phyloP scores from a whole-genome alignment of 2,113 vertebrate species.

The Poecilia latipinna region DNA sequence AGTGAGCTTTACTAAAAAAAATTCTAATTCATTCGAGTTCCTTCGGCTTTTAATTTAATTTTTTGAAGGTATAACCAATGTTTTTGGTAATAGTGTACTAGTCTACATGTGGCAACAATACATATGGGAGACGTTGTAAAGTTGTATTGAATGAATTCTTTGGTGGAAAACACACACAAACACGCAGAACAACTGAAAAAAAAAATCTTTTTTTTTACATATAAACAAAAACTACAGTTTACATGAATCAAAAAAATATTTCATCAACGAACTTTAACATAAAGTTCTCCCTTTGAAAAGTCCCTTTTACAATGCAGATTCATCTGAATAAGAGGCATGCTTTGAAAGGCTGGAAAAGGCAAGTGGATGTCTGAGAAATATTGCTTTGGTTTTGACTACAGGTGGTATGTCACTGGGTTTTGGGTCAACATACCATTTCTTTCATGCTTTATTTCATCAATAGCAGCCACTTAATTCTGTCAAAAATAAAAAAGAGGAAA shows the following conservation, averaged over 20 bases:
- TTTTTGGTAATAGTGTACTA: too few relatives aligned
- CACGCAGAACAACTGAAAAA: slow-evolving; percentile 25
- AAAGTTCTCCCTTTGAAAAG: background rate
- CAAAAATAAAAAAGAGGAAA: background rate
- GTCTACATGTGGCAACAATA: too few relatives aligned
- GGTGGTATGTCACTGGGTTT: background rate
- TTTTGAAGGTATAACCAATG: too few relatives aligned
- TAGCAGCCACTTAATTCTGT: slow-evolving; percentile 28
- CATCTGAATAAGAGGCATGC: slow-evolving; percentile 42
- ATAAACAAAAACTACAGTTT: slow-evolving; percentile 40
- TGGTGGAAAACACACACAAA: background rate
- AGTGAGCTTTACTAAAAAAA: too few relatives aligned
- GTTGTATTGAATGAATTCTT: background rate
- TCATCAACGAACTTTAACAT: background rate
- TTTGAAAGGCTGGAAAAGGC: slow-evolving; percentile 52
- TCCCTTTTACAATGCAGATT: slow-evolving; percentile 6
- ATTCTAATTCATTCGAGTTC: too few relatives aligned
- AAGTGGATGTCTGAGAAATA: slow-evolving; percentile 32
- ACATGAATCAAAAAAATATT: slow-evolving; percentile 53
- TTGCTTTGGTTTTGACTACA: slow-evolving; percentile 68
- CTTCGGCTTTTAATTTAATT: too few relatives aligned
- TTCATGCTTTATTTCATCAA: background rate
- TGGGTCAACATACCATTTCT: slow-evolving; percentile 23
- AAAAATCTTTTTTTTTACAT: slow-evolving; percentile 3
- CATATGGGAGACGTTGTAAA: too few relatives aligned